These are phyloP conservation scores for Huso huso DNA, from an alignment of 2,797 vertebrate genomes.

Conservation along the genomic window DNA sequence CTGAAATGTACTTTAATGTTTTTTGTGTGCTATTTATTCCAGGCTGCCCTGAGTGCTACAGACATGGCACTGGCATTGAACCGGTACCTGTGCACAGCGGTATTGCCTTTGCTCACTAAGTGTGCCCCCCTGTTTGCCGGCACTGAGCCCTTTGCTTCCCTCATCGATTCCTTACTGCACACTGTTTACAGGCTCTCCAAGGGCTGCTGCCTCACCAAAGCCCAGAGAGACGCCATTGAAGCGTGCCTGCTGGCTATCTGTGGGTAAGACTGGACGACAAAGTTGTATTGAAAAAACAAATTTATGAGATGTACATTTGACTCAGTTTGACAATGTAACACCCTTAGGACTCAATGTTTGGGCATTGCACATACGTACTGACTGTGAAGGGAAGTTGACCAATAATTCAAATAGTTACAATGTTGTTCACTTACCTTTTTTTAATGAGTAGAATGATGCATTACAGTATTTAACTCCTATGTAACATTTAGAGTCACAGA, in stretches of 20 bases:
- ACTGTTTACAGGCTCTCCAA: constrained; percentile 92
- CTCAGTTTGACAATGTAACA: too few species aligned
- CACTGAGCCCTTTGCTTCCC: constrained; percentile 85
- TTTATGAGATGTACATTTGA: too few species aligned
- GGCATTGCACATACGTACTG: too few species aligned
- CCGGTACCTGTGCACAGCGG: constrained; percentile 88
- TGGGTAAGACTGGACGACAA: constrained; percentile 57
- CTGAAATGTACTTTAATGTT: too few species aligned
- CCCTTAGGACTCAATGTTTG: too few species aligned
- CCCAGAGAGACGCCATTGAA: constrained; percentile 88
- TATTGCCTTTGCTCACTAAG: constrained; percentile 82
- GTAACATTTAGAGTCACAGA: too few species aligned
- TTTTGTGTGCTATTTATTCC: constrained; percentile 12
- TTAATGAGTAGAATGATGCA: too few species aligned
- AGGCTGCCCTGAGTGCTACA: constrained; percentile 85
- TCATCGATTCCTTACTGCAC: constrained; percentile 89
- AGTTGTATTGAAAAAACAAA: too few species aligned
- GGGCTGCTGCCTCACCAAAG: constrained; percentile 92
- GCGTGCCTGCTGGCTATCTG: constrained; percentile 86
- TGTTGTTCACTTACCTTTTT: too few species aligned
- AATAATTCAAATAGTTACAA: too few species aligned
- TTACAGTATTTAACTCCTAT: too few species aligned
- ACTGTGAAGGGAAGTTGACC: too few species aligned
- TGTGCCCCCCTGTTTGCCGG: constrained; percentile 89
- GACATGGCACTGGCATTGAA: constrained; percentile 95